Conservation (phyloP, 2,797 vertebrate genomes). For the Molossus alvarezi region DNA sequence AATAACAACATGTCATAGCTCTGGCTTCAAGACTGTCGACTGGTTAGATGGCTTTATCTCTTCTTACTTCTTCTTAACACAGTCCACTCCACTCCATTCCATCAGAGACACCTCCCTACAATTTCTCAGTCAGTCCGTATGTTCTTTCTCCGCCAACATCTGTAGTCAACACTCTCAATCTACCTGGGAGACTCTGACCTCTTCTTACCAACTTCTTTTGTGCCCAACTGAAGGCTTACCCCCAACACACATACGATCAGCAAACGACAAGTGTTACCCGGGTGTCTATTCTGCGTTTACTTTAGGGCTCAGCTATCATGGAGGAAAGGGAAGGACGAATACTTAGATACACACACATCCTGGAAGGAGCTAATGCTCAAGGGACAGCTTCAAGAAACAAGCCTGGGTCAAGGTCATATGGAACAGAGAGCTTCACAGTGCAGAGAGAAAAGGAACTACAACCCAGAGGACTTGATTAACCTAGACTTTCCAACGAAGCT, state of each 20-base stretch:
- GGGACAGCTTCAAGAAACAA: not conserved
- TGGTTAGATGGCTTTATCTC: not conserved
- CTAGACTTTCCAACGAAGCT: constrained; percentile 27
- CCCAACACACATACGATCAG: not conserved
- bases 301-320: not conserved
- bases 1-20: not conserved
- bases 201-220: not conserved
- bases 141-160: constrained; percentile 8
- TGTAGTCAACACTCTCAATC: not conserved
- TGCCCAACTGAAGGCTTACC: not conserved
- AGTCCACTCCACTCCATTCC: not conserved
- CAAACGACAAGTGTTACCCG: not conserved
- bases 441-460: constrained; percentile 46
- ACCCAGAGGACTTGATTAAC: not conserved
- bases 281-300: not conserved
- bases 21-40: not conserved
- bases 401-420: not conserved
- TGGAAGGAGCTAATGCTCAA: constrained; percentile 2
- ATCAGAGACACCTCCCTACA: not conserved
- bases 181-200: not conserved
- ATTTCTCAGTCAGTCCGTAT: not conserved
- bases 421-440: not conserved
- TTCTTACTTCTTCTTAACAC: not conserved
- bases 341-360: constrained; percentile 24
- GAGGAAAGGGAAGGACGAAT: not conserved